A percentile compares a stretch with the other conserved stretches of the same genome.
phyloP scores from a whole-genome alignment of 2,113 vertebrate species.

The Platichthys flesus region DNA sequence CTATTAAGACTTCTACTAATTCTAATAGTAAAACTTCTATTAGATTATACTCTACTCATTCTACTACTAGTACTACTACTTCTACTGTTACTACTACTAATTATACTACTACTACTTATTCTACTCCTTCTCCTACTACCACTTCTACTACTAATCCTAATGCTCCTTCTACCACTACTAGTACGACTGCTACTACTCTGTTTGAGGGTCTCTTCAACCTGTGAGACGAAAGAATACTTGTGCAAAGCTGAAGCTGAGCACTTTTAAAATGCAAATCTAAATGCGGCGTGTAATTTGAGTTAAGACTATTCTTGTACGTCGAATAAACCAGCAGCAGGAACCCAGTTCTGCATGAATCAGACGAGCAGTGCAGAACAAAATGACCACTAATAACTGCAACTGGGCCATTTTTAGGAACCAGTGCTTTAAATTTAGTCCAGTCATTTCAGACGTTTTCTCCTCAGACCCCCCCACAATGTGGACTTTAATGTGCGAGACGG shows the following conservation, averaged over 20 bases:
- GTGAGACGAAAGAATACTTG: not conserved
- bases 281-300: not conserved
- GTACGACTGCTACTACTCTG: not conserved
- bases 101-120: too few species aligned
- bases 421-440: conserved; percentile 45
- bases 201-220: not conserved
- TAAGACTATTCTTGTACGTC: not conserved
- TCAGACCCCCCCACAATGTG: conserved; percentile 17
- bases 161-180: too few species aligned
- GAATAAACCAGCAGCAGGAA: conserved; percentile 20
- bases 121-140: too few species aligned
- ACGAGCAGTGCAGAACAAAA: conserved; percentile 30
- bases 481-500: conserved; percentile 35
- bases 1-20: too few species aligned
- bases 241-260: not conserved
- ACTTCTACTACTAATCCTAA: too few species aligned
- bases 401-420: conserved; percentile 41
- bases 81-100: too few species aligned
- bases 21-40: too few species aligned
- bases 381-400: conserved; percentile 64
- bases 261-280: not conserved
- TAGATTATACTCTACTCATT: too few species aligned
- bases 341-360: not conserved
- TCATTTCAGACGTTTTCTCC: conserved; percentile 10
- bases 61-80: too few species aligned